Base-by-base conservation (phyloP, 1,140 invertebrate species). In the Drosophila kikkawai region DNA sequence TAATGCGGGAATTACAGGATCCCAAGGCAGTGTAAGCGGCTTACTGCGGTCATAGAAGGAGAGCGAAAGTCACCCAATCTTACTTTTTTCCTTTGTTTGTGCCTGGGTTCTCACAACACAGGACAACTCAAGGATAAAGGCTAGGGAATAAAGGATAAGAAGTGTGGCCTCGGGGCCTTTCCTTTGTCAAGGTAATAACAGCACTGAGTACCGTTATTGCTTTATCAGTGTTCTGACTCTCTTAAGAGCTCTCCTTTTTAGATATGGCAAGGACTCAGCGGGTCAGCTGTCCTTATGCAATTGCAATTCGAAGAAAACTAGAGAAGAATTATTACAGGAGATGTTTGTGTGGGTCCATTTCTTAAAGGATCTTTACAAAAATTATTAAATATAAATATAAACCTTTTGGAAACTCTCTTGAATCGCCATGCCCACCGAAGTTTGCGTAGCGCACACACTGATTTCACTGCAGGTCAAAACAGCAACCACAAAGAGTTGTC, bases 401-500 rank as follows among this genome's bases (percentile, higher is more conserved):
- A 34, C 34, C 0, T 17, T 34, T 34, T 2, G n/a, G n/a, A 13
- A 1, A 3, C 17, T 8, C 12, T 34, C 8, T 7, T 4, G 2
- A 64, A 36, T 11, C 44, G n/a, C 4, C 17, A 70, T 75, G 19
- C 58, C 36, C 50, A 11, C 4, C 13, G 34, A 11, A 17, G 6
- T 48, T 26, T 8, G 42, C 4, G 64, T 77, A 78, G 50, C 19
- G 63, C 48, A 63, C 39, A 51, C 15, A 56, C 36, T 22, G 50
- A 79, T 55, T 73, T 70, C 65, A 73, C 66, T 79, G 76, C 58
- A 63, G 63, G 53, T 66, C 59, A 56, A 57, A 73, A 79, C 56
- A 80, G 48, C 32, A 75, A 55, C 63, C 77, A 63, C 73, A 63
- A 73, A 67, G 79, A 73, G 53, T 73, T 85, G 85, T 85, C 85